Base-by-base conservation (phyloP, 2,113 vertebrate genomes). In the Neogobius melanostomus region DNA sequence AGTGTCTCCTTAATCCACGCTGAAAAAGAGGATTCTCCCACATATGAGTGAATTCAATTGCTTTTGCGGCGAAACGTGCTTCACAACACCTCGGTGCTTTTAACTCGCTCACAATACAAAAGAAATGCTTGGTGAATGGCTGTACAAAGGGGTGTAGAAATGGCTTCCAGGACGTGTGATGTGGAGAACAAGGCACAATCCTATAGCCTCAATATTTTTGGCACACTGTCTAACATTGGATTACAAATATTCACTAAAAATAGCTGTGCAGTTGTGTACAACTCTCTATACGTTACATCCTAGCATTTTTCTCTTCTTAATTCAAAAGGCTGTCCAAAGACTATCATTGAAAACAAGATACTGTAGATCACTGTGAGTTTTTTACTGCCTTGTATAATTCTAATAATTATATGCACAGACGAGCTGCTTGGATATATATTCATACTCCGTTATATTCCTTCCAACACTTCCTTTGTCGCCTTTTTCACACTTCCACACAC, bases 11-110 rank as follows among this genome's bases (percentile, higher is more conserved):
- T 80, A 77, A 78, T 86, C 82, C 82, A 56, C 77, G 77, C 72
- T 80, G 54, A 86, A 60, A 21, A 78, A 74, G 70, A 69, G 67
- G 83, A 84, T 91, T 88, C 83, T 72, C 68, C 79, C 46, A 82
- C 82, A 73, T 88, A 85, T 82, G 64, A 69, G 63, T 64, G 77
- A 85, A 78, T 76, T 54, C 78, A 81, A 86, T 74, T 81, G 60
- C 68, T 76, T 57, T 75, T 60, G 75, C 47, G 71, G 45, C 49
- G 51, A 72, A 75, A 66, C 64, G 72, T 12, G 52, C 69, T 60
- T 48, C 45, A 43, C 8, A 14, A 66, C 69, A 64, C 0, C 6
- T 28, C 28, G 5, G 7, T 44, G 11, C 48, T 44, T 46, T 60
- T n/a, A 74, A 65, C 69, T 75, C 79, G 10, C 54, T 56, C 52